Conservation (phyloP, 53 echinoderm and acorn worm genomes). For the Paelopatides confundens region DNA sequence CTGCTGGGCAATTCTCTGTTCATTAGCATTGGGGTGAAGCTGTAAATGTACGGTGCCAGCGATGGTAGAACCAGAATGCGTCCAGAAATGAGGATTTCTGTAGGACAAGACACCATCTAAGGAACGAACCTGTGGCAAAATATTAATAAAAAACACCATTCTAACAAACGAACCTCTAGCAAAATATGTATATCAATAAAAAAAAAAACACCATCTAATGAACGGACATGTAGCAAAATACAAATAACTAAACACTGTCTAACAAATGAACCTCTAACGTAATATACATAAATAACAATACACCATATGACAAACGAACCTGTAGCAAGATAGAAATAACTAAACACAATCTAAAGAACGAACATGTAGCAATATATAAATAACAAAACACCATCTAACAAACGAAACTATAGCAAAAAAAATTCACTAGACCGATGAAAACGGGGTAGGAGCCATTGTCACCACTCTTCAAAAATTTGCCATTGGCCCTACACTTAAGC, state of each 20-base stretch:
- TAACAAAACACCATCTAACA: too few relatives aligned
- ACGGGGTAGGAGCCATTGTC: too few relatives aligned
- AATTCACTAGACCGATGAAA: too few relatives aligned
- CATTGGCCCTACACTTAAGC: too few relatives aligned
- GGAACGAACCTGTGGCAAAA: constrained; percentile 66
- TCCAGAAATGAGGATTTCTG: constrained; percentile 94
- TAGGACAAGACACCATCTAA: constrained; percentile 88
- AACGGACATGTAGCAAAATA: constrained; percentile 63
- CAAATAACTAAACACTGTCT: too few relatives aligned
- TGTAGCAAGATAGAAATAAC: too few relatives aligned
- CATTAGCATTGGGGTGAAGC: constrained; percentile 76
- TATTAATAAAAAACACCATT: too few relatives aligned
- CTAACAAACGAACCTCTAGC: background rate
- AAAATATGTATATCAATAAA: too few relatives aligned
- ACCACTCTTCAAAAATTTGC: too few relatives aligned
- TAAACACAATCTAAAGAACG: too few relatives aligned
- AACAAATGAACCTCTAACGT: background rate
- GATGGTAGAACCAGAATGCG: constrained; percentile 70
- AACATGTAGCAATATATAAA: too few relatives aligned
- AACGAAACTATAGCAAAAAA: too few relatives aligned
- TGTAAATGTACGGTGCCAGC: constrained; percentile 91
- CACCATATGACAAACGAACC: constrained; percentile 82
- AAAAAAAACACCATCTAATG: constrained; percentile 76
- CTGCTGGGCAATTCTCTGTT: constrained; percentile 96
- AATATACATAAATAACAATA: constrained; percentile 23